Evolutionary conservation across 2,113 vertebrate species (phyloP), one percentile per base, ranked within the genome.

Genomic region (Rhodinocichla rosea): DNA sequence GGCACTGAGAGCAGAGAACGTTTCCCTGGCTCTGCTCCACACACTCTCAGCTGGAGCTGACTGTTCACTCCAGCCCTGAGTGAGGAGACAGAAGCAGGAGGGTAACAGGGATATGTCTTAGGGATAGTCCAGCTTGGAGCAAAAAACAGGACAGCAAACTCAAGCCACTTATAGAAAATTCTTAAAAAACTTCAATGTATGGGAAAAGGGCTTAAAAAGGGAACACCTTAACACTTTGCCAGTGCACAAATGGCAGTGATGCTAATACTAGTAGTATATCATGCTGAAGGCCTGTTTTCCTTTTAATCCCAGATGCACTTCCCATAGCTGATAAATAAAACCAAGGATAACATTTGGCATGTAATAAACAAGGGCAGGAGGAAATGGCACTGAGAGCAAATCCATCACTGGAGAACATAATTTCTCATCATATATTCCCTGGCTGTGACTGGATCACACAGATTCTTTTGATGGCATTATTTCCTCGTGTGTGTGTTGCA

Each of bases 81-180:
- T 0, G 23, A 42, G 3, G 13, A 64, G 35, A 33, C 30, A 60
- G 57, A 26, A 76, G 53, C 30, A 67, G 21, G 1, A 73, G 7
- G 13, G 14, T 11, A 12, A 45, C 0, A 44, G 14, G 12, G 52
- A 35, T 32, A 32, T 4, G 1, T 16, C 30, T 40, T 4, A 26
- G 3, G 11, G 17, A 18, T 35, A 68, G 7, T 52, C 35, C 67
- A 87, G 10, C 42, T 75, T 47, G 27, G 16, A 92, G 33, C 3
- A 32, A 37, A 73, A 83, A 64, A 35, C n/a, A 6, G 2, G 3
- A 3, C 30, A 60, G 37, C 17, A 79, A 84, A 18, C 2, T 82
- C 20, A 49, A 78, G 17, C 23, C 8, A 26, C 24, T 69, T 68
- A 14, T 24, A 42, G 6, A 56, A 65, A 53, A 53, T 15, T 30